Conservation (phyloP, 2,797 vertebrate species). For the Parauchenoglanis punctatus region DNA sequence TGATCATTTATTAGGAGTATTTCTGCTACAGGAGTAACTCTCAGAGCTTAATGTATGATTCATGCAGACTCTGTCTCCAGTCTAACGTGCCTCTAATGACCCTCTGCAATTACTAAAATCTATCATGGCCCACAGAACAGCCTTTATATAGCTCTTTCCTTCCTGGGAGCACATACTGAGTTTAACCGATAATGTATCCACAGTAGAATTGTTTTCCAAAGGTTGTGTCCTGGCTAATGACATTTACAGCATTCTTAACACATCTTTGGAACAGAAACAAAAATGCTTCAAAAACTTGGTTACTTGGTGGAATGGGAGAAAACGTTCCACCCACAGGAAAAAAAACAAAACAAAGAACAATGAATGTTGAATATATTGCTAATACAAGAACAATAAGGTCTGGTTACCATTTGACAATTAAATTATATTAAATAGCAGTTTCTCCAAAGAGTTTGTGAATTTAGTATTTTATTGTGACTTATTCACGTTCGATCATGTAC, state of each 20-base stretch:
- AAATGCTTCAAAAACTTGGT: background rate
- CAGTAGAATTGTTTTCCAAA: constrained; percentile 5
- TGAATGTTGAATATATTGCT: background rate
- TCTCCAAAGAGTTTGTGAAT: background rate
- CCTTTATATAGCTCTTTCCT: constrained; percentile 40
- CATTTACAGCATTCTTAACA: background rate
- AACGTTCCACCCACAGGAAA: background rate
- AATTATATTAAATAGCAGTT: background rate
- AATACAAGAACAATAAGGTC: background rate
- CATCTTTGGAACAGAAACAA: background rate
- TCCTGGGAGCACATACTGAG: constrained; percentile 12
- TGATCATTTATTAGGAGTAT: constrained; percentile 37
- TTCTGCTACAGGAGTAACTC: constrained; percentile 27
- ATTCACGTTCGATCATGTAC: background rate
- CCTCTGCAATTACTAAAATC: constrained; percentile 44
- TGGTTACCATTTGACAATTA: background rate
- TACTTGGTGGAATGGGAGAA: constrained; percentile 6
- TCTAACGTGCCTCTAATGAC: constrained; percentile 44
- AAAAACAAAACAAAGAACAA: background rate
- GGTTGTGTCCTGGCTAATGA: constrained; percentile 10
- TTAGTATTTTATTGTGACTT: background rate
- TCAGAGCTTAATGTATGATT: constrained; percentile 46
- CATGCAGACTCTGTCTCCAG: constrained; percentile 46
- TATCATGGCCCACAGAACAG: constrained; percentile 38
- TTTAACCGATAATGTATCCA: constrained; percentile 28